Evolutionary conservation across 2,113 vertebrate genomes (phyloP), one percentile per base, ranked within the genome.

Genomic region (Prinia subflava): DNA sequence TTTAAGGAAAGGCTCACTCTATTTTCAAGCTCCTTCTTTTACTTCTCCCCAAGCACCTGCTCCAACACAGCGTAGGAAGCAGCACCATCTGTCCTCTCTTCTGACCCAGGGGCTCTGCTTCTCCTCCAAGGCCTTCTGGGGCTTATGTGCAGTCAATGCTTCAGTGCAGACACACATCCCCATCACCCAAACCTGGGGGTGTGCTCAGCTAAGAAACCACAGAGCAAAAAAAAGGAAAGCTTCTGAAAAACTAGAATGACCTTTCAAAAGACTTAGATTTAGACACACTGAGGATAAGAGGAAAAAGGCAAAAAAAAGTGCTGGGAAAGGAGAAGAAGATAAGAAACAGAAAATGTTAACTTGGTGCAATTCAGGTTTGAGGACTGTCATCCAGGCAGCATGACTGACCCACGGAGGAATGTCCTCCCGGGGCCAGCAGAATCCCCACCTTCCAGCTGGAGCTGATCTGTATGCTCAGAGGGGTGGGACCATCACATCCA

Each of bases 1-100:
- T 93, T 73, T 88, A 63, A 76, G 70, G 87, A 49, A 85, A 71
- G 37, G 17, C 59, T 81, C 52, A 6, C 35, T 86, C 87, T 79
- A 22, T 70, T 75, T 89, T 62, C 67, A 90, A 92, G 75, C 59
- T 65, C 82, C 59, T 71, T 81, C 77, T 67, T 57, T 41, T 23
- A 18, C 46, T 71, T 63, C 39, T 94, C 71, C 82, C 75, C 55
- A 37, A 4, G 63, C 85, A 76, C 63, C 85, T n/a, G 10, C 78
- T 89, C 74, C 9, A 2, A 16, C 62, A 42, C 81, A 41, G 81
- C 1, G 73, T 79, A 79, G 95, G 95, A 76, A 53, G 90, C 56
- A 23, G 77, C 52, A 75, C 17, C 96, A 96, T 90, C 92, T 95
- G 96, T 82, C 31, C 77, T 75, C 15, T 33, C 52, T 39, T 11